phyloP scores from a whole-genome alignment of 35 echinoderm and acorn worm genomes.

The Lytechinus pictus region DNA sequence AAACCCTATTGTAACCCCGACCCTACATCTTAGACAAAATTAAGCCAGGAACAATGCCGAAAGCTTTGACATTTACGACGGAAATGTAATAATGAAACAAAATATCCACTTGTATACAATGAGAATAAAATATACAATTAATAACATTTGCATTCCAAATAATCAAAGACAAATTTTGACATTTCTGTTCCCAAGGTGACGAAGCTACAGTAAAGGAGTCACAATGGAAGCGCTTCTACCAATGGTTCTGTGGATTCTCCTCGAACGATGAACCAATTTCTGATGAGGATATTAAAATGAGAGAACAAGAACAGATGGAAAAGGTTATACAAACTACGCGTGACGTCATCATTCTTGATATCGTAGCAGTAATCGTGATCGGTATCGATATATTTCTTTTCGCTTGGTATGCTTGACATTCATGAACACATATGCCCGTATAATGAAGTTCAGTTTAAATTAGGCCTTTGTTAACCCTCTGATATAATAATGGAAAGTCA shows the following conservation, averaged over 20 bases:
- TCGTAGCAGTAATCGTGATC: constrained; percentile 58
- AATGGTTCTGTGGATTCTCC: constrained; percentile 94
- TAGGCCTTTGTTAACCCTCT: too few species aligned
- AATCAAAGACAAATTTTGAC: too few species aligned
- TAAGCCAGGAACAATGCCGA: too few species aligned
- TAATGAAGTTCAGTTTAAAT: too few species aligned
- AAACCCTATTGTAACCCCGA: too few species aligned
- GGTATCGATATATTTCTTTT: constrained; percentile 74
- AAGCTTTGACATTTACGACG: too few species aligned
- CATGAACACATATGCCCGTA: not conserved
- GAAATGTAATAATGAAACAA: too few species aligned
- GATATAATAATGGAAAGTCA: too few species aligned
- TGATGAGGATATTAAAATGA: constrained; percentile 29
- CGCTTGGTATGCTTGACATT: constrained; percentile 67
- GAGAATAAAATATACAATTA: too few species aligned
- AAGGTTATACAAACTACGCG: constrained; percentile 72
- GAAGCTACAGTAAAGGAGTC: not conserved
- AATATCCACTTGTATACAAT: too few species aligned
- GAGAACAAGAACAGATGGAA: constrained; percentile 61
- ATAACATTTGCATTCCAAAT: too few species aligned
- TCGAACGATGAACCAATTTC: constrained; percentile 46
- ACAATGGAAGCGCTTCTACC: constrained; percentile 55
- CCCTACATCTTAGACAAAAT: too few species aligned
- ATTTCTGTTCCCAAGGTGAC: not conserved
- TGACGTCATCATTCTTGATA: constrained; percentile 73